A percentile compares a stretch with the other conserved stretches of the same genome.
Evolutionary conservation across 1,140 invertebrate species (phyloP).

Genomic region (Leptinotarsa texana): DNA sequence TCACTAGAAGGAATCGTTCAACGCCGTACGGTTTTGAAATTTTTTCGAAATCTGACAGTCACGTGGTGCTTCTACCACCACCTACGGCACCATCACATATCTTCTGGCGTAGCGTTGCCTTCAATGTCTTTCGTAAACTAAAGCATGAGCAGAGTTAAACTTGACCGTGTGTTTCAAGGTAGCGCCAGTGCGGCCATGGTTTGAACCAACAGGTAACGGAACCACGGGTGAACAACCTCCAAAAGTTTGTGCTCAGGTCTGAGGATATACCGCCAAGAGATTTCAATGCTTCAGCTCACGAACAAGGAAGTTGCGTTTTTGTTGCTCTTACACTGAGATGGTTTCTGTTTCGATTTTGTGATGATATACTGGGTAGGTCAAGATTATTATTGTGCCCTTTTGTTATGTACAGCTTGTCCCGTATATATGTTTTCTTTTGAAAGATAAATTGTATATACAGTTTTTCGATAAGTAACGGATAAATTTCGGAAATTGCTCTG

Average conservation of each 20-base stretch:
- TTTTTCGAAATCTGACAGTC: constrained; percentile 13
- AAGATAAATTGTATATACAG: too few relatives aligned
- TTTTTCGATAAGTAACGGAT: too few relatives aligned
- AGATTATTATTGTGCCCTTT: not conserved
- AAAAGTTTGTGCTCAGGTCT: constrained; percentile 40
- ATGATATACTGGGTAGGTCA: not conserved
- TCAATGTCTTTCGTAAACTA: constrained; percentile 52
- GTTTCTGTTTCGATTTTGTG: not conserved
- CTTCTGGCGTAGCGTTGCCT: constrained; percentile 38
- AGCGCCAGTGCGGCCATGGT: constrained; percentile 49
- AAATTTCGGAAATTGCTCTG: too few relatives aligned
- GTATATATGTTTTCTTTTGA: too few relatives aligned
- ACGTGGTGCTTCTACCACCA: constrained; percentile 16
- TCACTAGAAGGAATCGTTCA: constrained; percentile 19
- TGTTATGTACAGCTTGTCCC: too few relatives aligned
- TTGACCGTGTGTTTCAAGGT: constrained; percentile 53
- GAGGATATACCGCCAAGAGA: constrained; percentile 16
- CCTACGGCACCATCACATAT: constrained; percentile 36
- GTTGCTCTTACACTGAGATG: not conserved
- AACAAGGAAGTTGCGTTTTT: constrained; percentile 27
- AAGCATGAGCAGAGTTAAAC: constrained; percentile 52
- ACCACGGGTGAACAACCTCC: constrained; percentile 53
- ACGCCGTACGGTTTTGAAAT: not conserved
- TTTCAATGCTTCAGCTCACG: constrained; percentile 17
- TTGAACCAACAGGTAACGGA: constrained; percentile 51